Evolutionary conservation across 2,797 vertebrate species (phyloP).

Genomic region (Sebastes diaconus): DNA sequence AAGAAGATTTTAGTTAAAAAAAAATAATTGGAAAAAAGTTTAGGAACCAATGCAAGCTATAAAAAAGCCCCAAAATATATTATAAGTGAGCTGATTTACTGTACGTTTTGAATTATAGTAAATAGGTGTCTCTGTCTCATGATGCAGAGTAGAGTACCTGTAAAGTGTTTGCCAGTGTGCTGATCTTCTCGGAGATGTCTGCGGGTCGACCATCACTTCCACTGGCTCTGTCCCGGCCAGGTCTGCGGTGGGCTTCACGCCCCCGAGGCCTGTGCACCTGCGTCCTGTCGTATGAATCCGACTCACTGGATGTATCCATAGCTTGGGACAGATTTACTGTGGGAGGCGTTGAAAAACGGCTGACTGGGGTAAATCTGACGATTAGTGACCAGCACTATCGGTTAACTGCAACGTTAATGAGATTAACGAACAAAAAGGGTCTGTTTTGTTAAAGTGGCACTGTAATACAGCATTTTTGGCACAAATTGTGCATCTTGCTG

Average conservation of each 20-base stretch:
- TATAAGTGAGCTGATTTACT: not conserved
- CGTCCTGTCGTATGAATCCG: slow-evolving; percentile 80
- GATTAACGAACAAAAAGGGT: slow-evolving; percentile 27
- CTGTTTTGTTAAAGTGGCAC: not conserved
- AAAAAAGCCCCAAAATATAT: not conserved
- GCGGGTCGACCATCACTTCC: slow-evolving; percentile 43
- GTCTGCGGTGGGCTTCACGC: slow-evolving; percentile 72
- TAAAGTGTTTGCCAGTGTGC: slow-evolving; percentile 90
- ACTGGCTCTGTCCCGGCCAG: slow-evolving; percentile 37
- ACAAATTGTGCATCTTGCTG: too few relatives aligned
- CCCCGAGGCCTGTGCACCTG: slow-evolving; percentile 68
- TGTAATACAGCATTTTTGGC: not conserved
- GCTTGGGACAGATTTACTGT: not conserved
- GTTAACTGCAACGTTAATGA: slow-evolving; percentile 34
- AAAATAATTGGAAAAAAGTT: not conserved
- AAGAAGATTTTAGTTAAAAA: not conserved
- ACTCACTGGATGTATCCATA: slow-evolving; percentile 92
- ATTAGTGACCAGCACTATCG: not conserved
- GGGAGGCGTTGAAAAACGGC: not conserved
- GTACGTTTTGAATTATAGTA: not conserved
- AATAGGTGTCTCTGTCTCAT: too few relatives aligned
- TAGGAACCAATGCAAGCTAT: not conserved
- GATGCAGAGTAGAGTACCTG: slow-evolving; percentile 79
- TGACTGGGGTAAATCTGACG: not conserved
- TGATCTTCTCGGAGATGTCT: slow-evolving; percentile 90